phyloP scores from a whole-genome alignment of 1,140 invertebrate species.

The Caerostris extrusa region DNA sequence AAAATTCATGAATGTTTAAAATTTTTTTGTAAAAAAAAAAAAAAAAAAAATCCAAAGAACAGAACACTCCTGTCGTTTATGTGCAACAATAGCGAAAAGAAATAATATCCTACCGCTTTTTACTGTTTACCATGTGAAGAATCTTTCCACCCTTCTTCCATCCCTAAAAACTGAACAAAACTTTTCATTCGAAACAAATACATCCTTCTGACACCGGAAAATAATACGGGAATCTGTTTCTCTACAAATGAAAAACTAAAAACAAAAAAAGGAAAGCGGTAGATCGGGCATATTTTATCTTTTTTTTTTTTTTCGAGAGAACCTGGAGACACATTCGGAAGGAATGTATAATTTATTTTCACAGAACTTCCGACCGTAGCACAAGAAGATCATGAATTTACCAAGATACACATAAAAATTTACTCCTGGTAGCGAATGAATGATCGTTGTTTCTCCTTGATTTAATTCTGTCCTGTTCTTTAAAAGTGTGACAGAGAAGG shows the following conservation, averaged over 20 bases:
- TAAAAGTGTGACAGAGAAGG: background rate
- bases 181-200: background rate
- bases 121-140: background rate
- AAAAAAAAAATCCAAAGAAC: background rate
- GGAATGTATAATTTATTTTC: conserved; percentile 5
- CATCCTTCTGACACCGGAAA: background rate
- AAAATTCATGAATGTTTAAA: conserved; percentile 2
- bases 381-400: background rate
- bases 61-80: background rate
- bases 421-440: background rate
- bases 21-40: background rate
- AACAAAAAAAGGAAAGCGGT: background rate
- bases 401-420: background rate
- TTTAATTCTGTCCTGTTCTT: background rate
- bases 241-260: conserved; percentile 5
- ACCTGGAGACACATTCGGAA: background rate
- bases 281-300: background rate
- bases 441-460: background rate
- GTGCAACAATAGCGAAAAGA: background rate
- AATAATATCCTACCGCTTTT: background rate
- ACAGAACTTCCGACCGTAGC: background rate
- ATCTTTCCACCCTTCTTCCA: background rate
- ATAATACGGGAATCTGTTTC: background rate
- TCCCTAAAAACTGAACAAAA: background rate
- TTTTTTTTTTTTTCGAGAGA: background rate